Evolutionary conservation across 2,888 invertebrate species (phyloP).

Genomic region (Cordilura impudica): DNA sequence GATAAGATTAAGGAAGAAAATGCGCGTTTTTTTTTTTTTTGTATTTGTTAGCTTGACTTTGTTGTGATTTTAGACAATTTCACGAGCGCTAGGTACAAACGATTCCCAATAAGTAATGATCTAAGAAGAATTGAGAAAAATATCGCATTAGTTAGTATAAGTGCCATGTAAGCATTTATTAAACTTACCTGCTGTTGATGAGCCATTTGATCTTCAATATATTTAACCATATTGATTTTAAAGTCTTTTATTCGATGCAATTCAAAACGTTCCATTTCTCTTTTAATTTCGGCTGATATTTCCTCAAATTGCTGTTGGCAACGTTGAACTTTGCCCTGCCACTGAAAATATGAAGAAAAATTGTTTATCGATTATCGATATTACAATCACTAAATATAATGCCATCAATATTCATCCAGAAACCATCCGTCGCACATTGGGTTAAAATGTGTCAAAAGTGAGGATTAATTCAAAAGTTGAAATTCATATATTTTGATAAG

Average conservation of each 20-base stretch:
- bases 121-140: slow-evolving; percentile 64
- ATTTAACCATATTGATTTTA: slow-evolving; percentile 91
- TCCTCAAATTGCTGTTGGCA: slow-evolving; percentile 97
- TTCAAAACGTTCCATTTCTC: slow-evolving; percentile 96
- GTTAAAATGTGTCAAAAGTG: no score
- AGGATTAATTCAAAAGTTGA: no score
- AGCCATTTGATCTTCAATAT: slow-evolving; percentile 95
- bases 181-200: slow-evolving; percentile 92
- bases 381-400: no score
- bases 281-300: slow-evolving; percentile 95
- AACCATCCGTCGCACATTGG: no score
- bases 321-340: slow-evolving; percentile 97
- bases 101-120: slow-evolving; percentile 85
- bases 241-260: slow-evolving; percentile 92
- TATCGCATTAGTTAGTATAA: neutral
- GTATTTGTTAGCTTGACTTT: slow-evolving; percentile 2
- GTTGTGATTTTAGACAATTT: slow-evolving; percentile 85
- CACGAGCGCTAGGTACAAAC: slow-evolving; percentile 96
- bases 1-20: slow-evolving; percentile 21
- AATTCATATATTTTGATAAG: no score
- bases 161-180: neutral
- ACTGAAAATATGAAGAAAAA: slow-evolving; percentile 79
- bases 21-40: neutral
- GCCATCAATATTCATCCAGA: no score
- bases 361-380: neutral